Evolutionary conservation across 2,797 vertebrate genomes (phyloP).

Genomic region (Gobionotothen gibberifrons): DNA sequence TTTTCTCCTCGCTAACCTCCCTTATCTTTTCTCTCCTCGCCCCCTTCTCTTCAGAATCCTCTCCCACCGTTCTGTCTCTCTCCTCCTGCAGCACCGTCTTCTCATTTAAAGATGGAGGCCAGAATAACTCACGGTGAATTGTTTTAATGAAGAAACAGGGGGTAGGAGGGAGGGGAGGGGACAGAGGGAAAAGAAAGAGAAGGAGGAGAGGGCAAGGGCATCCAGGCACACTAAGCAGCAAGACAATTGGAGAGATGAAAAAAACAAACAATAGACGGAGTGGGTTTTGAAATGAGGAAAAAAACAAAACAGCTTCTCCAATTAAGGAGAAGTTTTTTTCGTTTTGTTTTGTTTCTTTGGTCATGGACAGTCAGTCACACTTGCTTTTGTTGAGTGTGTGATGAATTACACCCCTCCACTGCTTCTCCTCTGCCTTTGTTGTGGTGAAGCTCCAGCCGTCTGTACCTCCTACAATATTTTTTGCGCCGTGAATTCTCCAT

Average conservation of each 20-base stretch:
- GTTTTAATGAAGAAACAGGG: conserved; percentile 77
- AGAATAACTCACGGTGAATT: conserved; percentile 72
- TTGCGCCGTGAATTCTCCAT: conserved; percentile 73
- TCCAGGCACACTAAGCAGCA: conserved; percentile 64
- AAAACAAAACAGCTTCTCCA: conserved; percentile 71
- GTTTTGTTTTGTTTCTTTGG: conserved; percentile 76
- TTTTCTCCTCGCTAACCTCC: conserved; percentile 33
- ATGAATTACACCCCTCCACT: conserved; percentile 81
- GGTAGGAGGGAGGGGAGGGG: conserved; percentile 14
- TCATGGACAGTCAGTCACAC: conserved; percentile 82
- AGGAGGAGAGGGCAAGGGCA: conserved; percentile 67
- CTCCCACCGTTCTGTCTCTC: conserved; percentile 29
- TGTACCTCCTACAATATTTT: conserved; percentile 79
- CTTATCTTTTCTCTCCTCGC: conserved; percentile 9
- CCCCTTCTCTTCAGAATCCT: conserved; percentile 13
- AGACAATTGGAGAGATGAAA: conserved; percentile 62
- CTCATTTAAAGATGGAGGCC: conserved; percentile 71
- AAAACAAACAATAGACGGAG: conserved; percentile 57
- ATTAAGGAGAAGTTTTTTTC: conserved; percentile 75
- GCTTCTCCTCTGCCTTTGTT: conserved; percentile 77
- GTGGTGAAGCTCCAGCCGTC: conserved; percentile 76
- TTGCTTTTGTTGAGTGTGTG: conserved; percentile 79
- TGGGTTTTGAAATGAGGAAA: conserved; percentile 63
- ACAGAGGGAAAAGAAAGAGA: conserved; percentile 2
- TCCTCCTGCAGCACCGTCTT: conserved; percentile 52